A percentile compares a stretch with the other conserved stretches of the same genome.
phyloP scores from a whole-genome alignment of 2,113 vertebrate genomes.

The Acrocephalus kingi region DNA sequence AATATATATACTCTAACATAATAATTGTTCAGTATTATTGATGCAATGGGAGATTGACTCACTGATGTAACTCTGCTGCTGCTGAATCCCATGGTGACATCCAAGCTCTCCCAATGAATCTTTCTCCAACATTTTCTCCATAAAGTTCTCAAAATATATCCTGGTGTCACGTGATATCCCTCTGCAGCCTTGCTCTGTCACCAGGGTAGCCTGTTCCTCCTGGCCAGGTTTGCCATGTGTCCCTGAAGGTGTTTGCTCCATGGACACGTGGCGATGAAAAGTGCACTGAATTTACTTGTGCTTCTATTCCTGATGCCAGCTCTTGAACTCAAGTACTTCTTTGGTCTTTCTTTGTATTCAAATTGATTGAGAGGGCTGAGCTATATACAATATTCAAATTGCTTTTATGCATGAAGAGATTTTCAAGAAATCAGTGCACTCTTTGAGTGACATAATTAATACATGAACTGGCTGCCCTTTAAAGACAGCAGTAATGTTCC shows the following conservation, averaged over 20 bases:
- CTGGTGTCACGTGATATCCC: background rate
- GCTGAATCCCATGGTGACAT: background rate
- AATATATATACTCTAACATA: background rate
- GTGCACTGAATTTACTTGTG: background rate
- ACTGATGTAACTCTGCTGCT: background rate
- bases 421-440: constrained; percentile 45
- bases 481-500: constrained; percentile 20
- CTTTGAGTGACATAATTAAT: constrained; percentile 40
- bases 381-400: constrained; percentile 16
- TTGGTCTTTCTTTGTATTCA: background rate
- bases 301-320: background rate
- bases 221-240: background rate
- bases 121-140: background rate
- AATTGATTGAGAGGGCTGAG: constrained; percentile 48
- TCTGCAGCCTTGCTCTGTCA: background rate
- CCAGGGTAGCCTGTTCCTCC: background rate
- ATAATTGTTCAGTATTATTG: background rate
- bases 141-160: background rate
- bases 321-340: background rate
- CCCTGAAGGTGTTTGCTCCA: background rate
- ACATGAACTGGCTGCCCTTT: constrained; percentile 43
- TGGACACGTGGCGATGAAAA: rapidly evolving
- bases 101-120: background rate
- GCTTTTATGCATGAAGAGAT: constrained; percentile 34
- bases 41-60: background rate